Evolutionary conservation across 1,140 invertebrate species (phyloP), one percentile per base, ranked within the genome.

Genomic region (Drosophila ercepeae): DNA sequence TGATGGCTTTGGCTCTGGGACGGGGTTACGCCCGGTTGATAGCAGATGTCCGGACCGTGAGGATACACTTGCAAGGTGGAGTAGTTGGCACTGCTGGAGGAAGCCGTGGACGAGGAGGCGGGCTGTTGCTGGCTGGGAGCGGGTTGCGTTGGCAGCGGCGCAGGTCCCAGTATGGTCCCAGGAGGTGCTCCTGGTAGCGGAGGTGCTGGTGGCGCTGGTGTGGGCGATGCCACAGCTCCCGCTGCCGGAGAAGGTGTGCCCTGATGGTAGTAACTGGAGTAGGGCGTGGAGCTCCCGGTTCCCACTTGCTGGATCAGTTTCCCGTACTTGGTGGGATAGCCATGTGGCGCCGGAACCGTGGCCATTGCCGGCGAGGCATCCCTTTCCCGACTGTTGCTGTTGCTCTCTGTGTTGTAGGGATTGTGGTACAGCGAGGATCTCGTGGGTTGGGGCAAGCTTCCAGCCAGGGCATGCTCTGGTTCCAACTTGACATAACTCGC

Each of bases 381-480:
- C 11, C 55, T 46, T 0, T 82, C 72, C 19, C 69, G n/a, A 16
- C 14, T 39, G 34, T 9, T 36, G 34, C 34, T 32, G 29, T 0
- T 29, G 48, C 58, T 59, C 42, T 78, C 55, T 6, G 51, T 61
- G 34, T 75, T 89, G 41, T 89, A 90, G 1, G 89, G 89, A 72
- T 90, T 90, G 23, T 82, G 67, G 64, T 90, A 90, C 1, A 90
- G 74, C 46, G 82, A 88, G 27, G 83, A 60, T 41, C 78, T 52
- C 1, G 70, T 63, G 8, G 84, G 39, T 1, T 67, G 61, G 3
- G 65, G 41, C 42, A 79, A 39, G 8, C 49, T 19, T 0, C 53
- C 65, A 3, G 65, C 19, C 0, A 72, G 36, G 13, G 68, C 59
- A 18, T 67, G 23, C 1, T 86, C 81, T 0, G 82, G 32, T 4